Percentiles rank a stretch among this genome's conserved stretches.
Evolutionary conservation across 2,797 vertebrate species (phyloP).

Genomic region (Sebastes diploproa): DNA sequence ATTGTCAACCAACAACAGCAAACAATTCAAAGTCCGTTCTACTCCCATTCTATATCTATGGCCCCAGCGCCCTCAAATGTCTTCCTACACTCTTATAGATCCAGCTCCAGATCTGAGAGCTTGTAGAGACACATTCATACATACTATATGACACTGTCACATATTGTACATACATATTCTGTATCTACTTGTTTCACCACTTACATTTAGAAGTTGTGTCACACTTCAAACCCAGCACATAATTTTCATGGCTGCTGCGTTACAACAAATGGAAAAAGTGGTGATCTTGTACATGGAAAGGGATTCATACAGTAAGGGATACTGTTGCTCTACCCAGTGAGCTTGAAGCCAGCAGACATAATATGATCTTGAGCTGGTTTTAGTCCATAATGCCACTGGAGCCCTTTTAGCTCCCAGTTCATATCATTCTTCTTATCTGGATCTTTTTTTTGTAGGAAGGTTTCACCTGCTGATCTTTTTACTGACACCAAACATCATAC

Average conservation of each 20-base stretch:
- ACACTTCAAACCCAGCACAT: not conserved
- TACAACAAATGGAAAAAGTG: not conserved
- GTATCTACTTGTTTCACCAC: not conserved
- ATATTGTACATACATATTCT: not conserved
- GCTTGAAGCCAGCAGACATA: not conserved
- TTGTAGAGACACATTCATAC: not conserved
- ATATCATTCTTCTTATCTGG: not conserved
- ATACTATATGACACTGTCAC: not conserved
- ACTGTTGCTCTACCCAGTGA: not conserved
- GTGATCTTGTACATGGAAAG: not conserved
- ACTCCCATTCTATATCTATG: not conserved
- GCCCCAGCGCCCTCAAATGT: not conserved
- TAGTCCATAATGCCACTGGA: conserved; percentile 10
- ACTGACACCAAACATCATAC: conserved; percentile 13
- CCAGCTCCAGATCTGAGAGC: not conserved
- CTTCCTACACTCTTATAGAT: not conserved
- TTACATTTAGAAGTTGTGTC: not conserved
- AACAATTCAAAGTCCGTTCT: not conserved
- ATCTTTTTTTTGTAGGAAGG: not conserved
- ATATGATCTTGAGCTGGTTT: conserved; percentile 21
- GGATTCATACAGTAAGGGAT: not conserved
- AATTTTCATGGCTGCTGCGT: not conserved
- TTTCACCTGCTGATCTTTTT: conserved; percentile 11
- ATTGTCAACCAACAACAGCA: not conserved
- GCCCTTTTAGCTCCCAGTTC: conserved; percentile 9